Conservation (phyloP, 2,113 vertebrate species). For the Grallaria varia region DNA sequence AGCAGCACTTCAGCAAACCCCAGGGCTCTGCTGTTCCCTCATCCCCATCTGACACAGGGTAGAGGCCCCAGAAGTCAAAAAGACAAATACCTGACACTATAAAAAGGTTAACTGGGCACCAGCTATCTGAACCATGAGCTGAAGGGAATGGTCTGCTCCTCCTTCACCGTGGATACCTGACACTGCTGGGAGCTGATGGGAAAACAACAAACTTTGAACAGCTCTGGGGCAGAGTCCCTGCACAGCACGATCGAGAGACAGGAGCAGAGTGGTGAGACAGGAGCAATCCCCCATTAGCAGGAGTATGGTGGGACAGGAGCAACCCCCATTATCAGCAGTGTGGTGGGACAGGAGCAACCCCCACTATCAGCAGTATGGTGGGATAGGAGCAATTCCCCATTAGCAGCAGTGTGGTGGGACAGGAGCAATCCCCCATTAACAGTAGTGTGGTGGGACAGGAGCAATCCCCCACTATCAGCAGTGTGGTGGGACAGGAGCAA, state of each 20-base stretch:
- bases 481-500: neutral
- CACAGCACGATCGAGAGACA: fast-evolving
- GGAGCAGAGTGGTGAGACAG: neutral
- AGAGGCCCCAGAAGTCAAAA: neutral
- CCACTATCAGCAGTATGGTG: neutral
- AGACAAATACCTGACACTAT: fast-evolving
- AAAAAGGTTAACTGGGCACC: too few relatives aligned
- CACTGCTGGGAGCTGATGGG: fast-evolving
- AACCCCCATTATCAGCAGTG: neutral
- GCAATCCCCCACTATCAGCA: too few relatives aligned
- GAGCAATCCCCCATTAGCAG: neutral
- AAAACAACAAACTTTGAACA: fast-evolving
- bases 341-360: too few relatives aligned
- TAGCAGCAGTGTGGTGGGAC: neutral
- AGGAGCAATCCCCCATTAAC: too few relatives aligned
- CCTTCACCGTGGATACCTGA: fast-evolving
- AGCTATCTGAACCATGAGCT: fast-evolving
- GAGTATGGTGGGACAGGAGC: neutral
- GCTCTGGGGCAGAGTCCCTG: fast-evolving
- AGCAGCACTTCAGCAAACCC: neutral
- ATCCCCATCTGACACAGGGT: fast-evolving
- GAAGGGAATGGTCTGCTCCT: neutral
- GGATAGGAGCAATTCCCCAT: too few relatives aligned
- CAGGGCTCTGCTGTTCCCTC: neutral
- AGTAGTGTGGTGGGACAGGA: neutral